These are phyloP conservation scores for Daktulosphaira vitifoliae DNA, from an alignment of 1,140 invertebrate species.

Conservation along the genomic window DNA sequence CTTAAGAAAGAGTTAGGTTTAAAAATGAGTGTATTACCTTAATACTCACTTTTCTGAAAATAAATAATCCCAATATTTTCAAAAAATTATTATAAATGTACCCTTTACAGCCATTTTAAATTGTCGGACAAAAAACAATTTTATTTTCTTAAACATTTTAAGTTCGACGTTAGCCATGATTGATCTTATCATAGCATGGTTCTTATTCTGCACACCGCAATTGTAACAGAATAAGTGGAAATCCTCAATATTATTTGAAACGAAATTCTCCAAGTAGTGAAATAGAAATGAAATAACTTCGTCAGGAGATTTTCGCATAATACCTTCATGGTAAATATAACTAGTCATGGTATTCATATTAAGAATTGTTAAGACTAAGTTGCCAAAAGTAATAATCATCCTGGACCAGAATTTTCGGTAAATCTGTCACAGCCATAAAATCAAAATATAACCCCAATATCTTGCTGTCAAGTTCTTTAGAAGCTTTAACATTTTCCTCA, in stretches of 20 bases:
- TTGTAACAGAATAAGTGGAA: constrained; percentile 8
- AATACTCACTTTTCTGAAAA: no score
- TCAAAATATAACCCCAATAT: background rate
- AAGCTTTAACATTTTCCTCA: background rate
- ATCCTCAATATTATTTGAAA: background rate
- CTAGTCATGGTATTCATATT: background rate
- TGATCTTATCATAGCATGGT: background rate
- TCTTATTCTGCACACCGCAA: constrained; percentile 3
- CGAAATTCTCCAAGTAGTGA: background rate
- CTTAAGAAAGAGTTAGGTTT: no score
- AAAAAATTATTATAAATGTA: no score
- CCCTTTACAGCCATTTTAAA: no score
- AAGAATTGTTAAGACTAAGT: background rate
- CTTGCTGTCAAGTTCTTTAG: no score
- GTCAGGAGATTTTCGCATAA: background rate
- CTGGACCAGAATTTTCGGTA: constrained; percentile 3
- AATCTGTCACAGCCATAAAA: no score
- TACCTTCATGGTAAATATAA: background rate
- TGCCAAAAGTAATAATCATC: background rate
- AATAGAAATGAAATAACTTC: background rate
- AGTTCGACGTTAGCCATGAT: background rate
- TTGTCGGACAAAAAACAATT: background rate
- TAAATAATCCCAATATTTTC: no score
- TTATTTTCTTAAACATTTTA: constrained; percentile 4
- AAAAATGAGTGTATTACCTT: no score